Base-by-base conservation (phyloP, 2,113 vertebrate species). In the Aix galericulata region DNA sequence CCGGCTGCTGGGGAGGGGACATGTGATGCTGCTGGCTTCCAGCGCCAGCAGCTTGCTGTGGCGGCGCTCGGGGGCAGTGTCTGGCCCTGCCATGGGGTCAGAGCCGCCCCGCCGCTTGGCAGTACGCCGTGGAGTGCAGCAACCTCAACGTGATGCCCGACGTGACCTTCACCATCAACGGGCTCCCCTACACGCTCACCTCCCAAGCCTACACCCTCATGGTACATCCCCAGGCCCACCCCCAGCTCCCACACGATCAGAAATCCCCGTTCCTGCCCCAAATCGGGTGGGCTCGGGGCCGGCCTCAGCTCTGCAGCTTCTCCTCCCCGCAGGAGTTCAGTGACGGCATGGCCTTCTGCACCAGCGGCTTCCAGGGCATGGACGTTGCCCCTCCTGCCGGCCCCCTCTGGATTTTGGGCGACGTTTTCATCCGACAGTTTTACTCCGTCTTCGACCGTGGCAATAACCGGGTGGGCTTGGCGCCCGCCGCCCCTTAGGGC, bases 381-480 rank as follows among this genome's bases (percentile, higher is more conserved):
- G 96, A 98, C 46, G 90, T 98, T 20, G 21, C 91, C 25, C 97
- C 98, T 50, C 97, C 98, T 1, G 17, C 63, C 0, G 98, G 98
- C 2, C 97, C 98, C 10, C 96, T 98, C 82, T 98, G 98, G 98
- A 98, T 98, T 89, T 66, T 98, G 82, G 98, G 98, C 0, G 98
- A 98, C 1, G 97, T 98, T 82, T 98, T 98, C 79, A 98, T 98
- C 62, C 97, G 98, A 7, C 95, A 97, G 80, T 98, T 98, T 88
- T 98, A 98, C 55, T 78, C 98, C 0, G 98, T 98, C 80, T 98
- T 98, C 17, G 98, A 98, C 77, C 97, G 97, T 9, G 98, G 98
- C 0, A 97, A 98, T 48, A 97, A 98, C 93, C 75, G 34, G 42
- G 98, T 98, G 76, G 98, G 98, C 4, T 22, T 98, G 94, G 98